These are phyloP conservation scores for Cephus pygmeus DNA, from an alignment of 2,888 invertebrate species.

Conservation along the genomic window DNA sequence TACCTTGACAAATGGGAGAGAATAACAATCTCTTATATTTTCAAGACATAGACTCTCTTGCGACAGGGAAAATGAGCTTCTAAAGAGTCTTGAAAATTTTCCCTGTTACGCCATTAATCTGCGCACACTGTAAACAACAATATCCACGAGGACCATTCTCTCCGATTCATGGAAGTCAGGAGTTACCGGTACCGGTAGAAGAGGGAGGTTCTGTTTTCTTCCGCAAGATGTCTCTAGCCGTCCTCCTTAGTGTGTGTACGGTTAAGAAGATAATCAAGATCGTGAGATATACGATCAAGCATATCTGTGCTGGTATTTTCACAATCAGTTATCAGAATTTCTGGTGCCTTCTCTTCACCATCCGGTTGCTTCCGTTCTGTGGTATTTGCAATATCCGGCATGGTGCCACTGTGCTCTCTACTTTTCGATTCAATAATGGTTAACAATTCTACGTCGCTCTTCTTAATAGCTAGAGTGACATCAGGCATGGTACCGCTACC, in stretches of 20 bases:
- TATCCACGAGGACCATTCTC: not conserved
- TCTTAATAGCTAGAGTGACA: slow-evolving; percentile 57
- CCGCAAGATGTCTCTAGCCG: slow-evolving; percentile 26
- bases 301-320: slow-evolving; percentile 67
- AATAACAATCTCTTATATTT: slow-evolving; percentile 24
- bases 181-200: not conserved
- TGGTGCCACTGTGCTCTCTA: slow-evolving; percentile 44
- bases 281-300: slow-evolving; percentile 83
- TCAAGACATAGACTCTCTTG: not conserved
- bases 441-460: slow-evolving; percentile 34
- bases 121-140: not conserved
- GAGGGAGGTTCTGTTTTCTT: not conserved
- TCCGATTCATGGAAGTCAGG: not conserved
- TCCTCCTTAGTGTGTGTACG: slow-evolving; percentile 67
- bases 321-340: slow-evolving; percentile 21
- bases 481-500: slow-evolving; percentile 56
- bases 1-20: slow-evolving; percentile 31
- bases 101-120: not conserved
- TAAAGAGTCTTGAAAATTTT: not conserved
- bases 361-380: slow-evolving; percentile 58
- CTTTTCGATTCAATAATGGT: slow-evolving; percentile 28
- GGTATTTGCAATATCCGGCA: slow-evolving; percentile 62
- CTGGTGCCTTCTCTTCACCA: slow-evolving; percentile 43
- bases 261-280: slow-evolving; percentile 84
- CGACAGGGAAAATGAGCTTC: not conserved